Evolutionary conservation across 2,113 vertebrate species (phyloP).

Genomic region (Forbesichthys papilliferus): DNA sequence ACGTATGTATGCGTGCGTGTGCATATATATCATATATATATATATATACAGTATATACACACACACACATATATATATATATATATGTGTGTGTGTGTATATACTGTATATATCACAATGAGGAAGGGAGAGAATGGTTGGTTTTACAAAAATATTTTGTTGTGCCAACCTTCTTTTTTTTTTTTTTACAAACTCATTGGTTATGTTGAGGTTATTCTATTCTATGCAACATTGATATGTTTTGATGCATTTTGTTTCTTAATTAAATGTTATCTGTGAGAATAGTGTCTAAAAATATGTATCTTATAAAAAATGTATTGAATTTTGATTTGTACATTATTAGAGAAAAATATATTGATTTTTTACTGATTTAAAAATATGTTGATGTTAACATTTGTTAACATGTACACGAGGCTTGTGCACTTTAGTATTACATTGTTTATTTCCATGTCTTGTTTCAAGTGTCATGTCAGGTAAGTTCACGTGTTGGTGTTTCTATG

Average conservation of each 20-base stretch:
- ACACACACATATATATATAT: conserved; percentile 12
- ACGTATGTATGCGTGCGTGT: too few species aligned
- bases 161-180: conserved; percentile 79
- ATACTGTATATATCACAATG: neutral
- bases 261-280: conserved; percentile 66
- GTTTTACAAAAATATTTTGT: conserved; percentile 59
- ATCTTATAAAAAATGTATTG: conserved; percentile 60
- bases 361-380: conserved; percentile 76
- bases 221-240: conserved; percentile 94
- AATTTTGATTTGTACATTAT: conserved; percentile 81
- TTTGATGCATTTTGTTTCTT: conserved; percentile 77
- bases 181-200: conserved; percentile 77
- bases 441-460: conserved; percentile 51
- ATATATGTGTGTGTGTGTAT: neutral
- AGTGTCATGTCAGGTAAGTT: conserved; percentile 41
- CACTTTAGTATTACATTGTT: conserved; percentile 75
- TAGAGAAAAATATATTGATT: conserved; percentile 53
- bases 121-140: conserved; percentile 26
- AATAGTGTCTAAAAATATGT: conserved; percentile 70
- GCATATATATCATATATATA: too few species aligned
- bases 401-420: conserved; percentile 69
- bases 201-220: conserved; percentile 89
- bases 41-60: conserved; percentile 4
- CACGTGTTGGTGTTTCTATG: conserved; percentile 57
- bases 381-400: conserved; percentile 64